Evolutionary conservation across 2,888 invertebrate species (phyloP), one percentile per base, ranked within the genome.

Genomic region (Molorchus minor): DNA sequence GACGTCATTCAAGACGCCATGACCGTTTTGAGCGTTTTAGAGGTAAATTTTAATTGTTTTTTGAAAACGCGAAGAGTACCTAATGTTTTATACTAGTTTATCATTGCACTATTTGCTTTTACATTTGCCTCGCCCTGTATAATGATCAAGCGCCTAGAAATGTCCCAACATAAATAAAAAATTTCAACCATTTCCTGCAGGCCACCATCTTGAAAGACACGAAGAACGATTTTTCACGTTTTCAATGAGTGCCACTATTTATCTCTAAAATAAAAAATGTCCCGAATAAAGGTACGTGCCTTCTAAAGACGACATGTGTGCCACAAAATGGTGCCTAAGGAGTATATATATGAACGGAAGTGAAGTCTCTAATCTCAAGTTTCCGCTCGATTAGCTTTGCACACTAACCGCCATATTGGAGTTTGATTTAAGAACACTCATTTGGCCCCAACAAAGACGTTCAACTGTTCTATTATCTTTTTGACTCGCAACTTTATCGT

Each of bases 361-460:
- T 68, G 65, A 64, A 69, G 63, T 56, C 65, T 76, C 79, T 81
- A 81, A 81, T 81, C 81, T 81, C 72, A 74, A 77, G 78, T 79
- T 80, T 81, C 79, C 79, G 78, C 75, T 79, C 81, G 80, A 81
- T 81, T 81, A 80, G 80, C 74, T 70, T 45, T 74, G 75, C 75
- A 77, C 76, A 79, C 76, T 78, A 78, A 77, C 75, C 80, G 80
- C 80, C 80, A 80, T 81, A 81, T 81, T 81, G 80, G 79, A 79
- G 77, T 80, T 81, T 81, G 80, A 81, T 81, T 80, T 80, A 81
- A 79, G 80, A 79, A 81, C 79, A 77, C 79, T 79, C 80, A 79
- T 80, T 80, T 79, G 76, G 74, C 75, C 70, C 71, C 78, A 73
- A 79, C 79, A 80, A 79, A 80, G 79, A 78, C 79, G 75, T 77